phyloP scores from a whole-genome alignment of 2,797 vertebrate species.

The Gambusia yucatana region DNA sequence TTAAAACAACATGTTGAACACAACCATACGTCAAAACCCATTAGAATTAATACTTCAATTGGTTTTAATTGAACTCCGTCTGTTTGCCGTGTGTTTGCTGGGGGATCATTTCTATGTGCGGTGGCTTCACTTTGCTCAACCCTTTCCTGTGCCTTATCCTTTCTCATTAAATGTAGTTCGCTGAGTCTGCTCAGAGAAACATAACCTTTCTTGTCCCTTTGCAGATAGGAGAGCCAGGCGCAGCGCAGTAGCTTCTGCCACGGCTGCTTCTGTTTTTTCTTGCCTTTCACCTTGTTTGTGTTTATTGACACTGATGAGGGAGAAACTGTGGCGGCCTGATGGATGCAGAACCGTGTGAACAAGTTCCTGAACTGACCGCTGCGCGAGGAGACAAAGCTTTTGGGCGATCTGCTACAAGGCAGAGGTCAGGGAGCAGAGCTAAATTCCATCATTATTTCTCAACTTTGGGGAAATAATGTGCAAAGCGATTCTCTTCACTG shows the following conservation, averaged over 20 bases:
- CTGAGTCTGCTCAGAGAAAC: constrained; percentile 12
- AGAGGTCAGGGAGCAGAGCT: constrained; percentile 36
- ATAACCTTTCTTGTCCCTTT: neutral
- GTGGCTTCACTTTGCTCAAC: constrained; percentile 4
- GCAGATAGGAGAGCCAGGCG: constrained; percentile 14
- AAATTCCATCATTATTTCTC: constrained; percentile 43
- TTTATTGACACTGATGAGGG: constrained; percentile 45
- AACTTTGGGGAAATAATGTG: constrained; percentile 30
- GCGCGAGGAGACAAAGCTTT: constrained; percentile 24
- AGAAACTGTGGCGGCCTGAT: constrained; percentile 25
- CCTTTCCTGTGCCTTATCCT: constrained; percentile 17
- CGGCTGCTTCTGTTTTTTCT: constrained; percentile 17
- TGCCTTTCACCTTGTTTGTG: constrained; percentile 41
- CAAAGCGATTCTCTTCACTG: constrained; percentile 10
- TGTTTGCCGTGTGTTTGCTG: neutral
- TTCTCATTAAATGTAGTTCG: constrained; percentile 16
- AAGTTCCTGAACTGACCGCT: constrained; percentile 22
- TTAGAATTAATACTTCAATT: neutral
- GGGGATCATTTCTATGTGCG: constrained; percentile 27
- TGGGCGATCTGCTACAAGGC: constrained; percentile 18
- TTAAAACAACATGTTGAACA: neutral
- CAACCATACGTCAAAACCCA: neutral
- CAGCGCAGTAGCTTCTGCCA: constrained; percentile 21
- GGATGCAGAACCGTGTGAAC: constrained; percentile 19
- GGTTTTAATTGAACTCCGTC: neutral